These are phyloP conservation scores for Protonibea diacanthus DNA, from an alignment of 2,797 vertebrate genomes.

Conservation along the genomic window DNA sequence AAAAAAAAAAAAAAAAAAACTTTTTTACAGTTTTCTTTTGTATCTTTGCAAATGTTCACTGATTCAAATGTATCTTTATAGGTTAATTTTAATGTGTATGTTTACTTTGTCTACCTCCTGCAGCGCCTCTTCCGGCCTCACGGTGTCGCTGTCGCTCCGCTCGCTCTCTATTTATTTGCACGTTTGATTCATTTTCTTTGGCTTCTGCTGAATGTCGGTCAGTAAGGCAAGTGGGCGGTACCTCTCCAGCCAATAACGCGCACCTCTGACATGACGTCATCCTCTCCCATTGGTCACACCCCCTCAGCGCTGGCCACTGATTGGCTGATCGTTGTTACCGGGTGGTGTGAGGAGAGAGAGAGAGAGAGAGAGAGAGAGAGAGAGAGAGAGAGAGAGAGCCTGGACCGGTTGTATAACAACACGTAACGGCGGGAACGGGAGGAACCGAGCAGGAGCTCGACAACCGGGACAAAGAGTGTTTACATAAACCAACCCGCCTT, in stretches of 20 bases:
- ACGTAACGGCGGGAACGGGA: constrained; percentile 25
- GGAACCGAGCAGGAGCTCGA: constrained; percentile 41
- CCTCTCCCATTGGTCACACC: constrained; percentile 82
- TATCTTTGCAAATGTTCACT: too few relatives aligned
- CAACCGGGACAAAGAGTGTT: constrained; percentile 9
- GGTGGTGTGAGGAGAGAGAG: constrained; percentile 64
- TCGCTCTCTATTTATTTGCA: background rate
- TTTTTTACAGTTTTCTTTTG: too few relatives aligned
- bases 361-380: constrained; percentile 15
- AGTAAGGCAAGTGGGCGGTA: constrained; percentile 81
- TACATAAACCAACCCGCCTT: background rate
- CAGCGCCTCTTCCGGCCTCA: constrained; percentile 9
- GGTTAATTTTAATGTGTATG: too few relatives aligned
- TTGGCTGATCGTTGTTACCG: constrained; percentile 82
- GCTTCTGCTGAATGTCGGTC: constrained; percentile 78
- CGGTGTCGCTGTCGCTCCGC: background rate
- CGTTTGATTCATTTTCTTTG: constrained; percentile 21
- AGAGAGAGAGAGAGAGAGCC: constrained; percentile 31
- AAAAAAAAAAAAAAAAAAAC: too few relatives aligned
- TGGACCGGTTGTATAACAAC: constrained; percentile 43
- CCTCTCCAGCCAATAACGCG: constrained; percentile 33
- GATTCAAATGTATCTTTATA: too few relatives aligned
- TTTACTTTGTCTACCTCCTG: background rate
- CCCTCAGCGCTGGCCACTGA: constrained; percentile 61
- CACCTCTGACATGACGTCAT: constrained; percentile 8